phyloP scores from a whole-genome alignment of 2,113 vertebrate genomes.

The Pogonocichla stellata region DNA sequence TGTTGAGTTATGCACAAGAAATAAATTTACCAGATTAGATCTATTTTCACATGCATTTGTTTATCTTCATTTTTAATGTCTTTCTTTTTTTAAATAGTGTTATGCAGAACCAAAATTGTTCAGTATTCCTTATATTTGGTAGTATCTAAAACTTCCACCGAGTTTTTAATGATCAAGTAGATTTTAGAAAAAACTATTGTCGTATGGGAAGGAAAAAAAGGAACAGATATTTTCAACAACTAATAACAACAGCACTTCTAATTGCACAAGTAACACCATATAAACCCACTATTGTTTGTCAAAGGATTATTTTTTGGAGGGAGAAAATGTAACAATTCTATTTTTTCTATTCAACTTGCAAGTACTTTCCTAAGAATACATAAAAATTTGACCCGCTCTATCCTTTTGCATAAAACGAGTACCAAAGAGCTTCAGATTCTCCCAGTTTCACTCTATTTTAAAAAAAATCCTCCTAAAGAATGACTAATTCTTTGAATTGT shows the following conservation, averaged over 20 bases:
- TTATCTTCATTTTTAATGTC: neutral
- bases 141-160: neutral
- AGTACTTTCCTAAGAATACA: neutral
- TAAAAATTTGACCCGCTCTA: neutral
- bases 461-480: neutral
- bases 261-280: neutral
- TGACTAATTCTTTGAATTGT: neutral
- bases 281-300: neutral
- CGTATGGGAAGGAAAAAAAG: neutral
- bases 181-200: neutral
- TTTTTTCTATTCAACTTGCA: neutral
- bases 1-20: neutral
- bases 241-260: neutral
- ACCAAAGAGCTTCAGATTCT: neutral
- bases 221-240: neutral
- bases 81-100: neutral
- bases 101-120: neutral
- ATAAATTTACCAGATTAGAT: neutral
- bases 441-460: neutral
- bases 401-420: neutral
- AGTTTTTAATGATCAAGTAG: neutral
- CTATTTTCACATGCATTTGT: neutral
- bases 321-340: neutral
- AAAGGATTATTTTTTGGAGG: neutral
- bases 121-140: neutral